These are phyloP conservation scores for Stomorhina lunata DNA, from an alignment of 2,888 invertebrate species.

Conservation along the genomic window DNA sequence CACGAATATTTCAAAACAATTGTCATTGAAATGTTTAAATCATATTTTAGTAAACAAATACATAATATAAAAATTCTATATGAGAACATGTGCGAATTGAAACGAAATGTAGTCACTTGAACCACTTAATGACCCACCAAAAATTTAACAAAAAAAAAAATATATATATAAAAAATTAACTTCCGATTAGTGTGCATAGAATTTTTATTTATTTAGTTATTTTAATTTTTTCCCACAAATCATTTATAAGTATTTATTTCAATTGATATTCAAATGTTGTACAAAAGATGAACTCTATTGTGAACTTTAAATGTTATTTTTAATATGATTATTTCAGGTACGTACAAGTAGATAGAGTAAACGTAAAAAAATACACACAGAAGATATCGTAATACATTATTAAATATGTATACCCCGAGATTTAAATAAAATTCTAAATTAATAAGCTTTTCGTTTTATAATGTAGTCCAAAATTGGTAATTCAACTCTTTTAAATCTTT, in stretches of 20 bases:
- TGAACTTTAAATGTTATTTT: constrained; percentile 47
- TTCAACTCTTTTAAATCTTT: no score
- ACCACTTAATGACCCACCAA: constrained; percentile 18
- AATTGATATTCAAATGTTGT: background rate
- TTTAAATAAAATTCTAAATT: no score
- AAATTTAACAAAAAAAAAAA: background rate
- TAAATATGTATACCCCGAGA: no score
- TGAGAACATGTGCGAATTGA: background rate
- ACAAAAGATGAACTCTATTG: constrained; percentile 16
- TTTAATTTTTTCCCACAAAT: background rate
- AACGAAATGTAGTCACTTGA: constrained; percentile 7
- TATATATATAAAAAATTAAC: constrained; percentile 12
- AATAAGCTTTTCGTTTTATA: no score
- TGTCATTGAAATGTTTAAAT: constrained; percentile 13
- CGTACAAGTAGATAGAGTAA: no score
- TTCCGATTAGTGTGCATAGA: constrained; percentile 55
- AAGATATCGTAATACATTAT: background rate
- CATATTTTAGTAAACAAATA: background rate
- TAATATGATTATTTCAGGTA: no score
- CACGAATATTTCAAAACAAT: background rate
- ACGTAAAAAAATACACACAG: no score
- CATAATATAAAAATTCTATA: background rate
- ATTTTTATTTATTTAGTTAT: constrained; percentile 32
- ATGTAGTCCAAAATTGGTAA: no score
- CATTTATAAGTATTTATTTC: background rate